Percentiles rank a stretch among this genome's conserved stretches.
phyloP scores from a whole-genome alignment of 2,797 vertebrate genomes.

The Siniperca scherzeri region DNA sequence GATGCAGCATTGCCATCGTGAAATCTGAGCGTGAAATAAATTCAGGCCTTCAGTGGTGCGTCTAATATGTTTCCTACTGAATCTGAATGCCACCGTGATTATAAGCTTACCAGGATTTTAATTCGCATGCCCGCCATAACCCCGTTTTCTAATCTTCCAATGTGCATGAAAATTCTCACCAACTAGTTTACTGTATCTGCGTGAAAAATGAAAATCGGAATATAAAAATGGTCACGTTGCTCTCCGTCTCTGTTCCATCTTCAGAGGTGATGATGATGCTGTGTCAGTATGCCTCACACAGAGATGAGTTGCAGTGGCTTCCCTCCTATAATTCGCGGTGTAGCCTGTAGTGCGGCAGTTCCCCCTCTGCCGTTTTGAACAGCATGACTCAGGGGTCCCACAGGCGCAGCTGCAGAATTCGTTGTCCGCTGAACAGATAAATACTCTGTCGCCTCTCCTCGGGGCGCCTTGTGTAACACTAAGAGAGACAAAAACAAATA shows the following conservation, averaged over 20 bases:
- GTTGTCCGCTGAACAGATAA: constrained; percentile 61
- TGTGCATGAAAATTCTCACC: constrained; percentile 41
- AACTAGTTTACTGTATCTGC: constrained; percentile 31
- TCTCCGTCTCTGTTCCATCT: background rate
- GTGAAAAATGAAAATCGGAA: background rate
- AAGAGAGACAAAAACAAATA: constrained; percentile 57
- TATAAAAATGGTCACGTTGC: constrained; percentile 4
- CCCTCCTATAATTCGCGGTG: constrained; percentile 16
- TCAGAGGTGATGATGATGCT: constrained; percentile 16
- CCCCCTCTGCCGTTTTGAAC: constrained; percentile 7
- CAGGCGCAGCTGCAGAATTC: constrained; percentile 62
- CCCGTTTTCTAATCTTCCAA: constrained; percentile 63
- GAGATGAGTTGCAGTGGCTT: constrained; percentile 21
- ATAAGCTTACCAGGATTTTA: constrained; percentile 73
- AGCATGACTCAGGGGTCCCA: constrained; percentile 68
- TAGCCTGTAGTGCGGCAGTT: constrained; percentile 8
- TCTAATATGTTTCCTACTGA: constrained; percentile 39
- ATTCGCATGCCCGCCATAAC: constrained; percentile 60
- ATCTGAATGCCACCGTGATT: constrained; percentile 74
- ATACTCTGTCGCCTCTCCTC: constrained; percentile 51
- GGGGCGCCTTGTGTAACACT: constrained; percentile 44
- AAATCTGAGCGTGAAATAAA: constrained; percentile 40
- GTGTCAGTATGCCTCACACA: constrained; percentile 24
- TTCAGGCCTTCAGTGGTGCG: constrained; percentile 24
- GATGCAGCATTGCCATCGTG: constrained; percentile 32